A percentile compares a stretch with the other conserved stretches of the same genome.
Conservation (phyloP, 2,797 vertebrate species). For the Pachyuromys duprasi region DNA sequence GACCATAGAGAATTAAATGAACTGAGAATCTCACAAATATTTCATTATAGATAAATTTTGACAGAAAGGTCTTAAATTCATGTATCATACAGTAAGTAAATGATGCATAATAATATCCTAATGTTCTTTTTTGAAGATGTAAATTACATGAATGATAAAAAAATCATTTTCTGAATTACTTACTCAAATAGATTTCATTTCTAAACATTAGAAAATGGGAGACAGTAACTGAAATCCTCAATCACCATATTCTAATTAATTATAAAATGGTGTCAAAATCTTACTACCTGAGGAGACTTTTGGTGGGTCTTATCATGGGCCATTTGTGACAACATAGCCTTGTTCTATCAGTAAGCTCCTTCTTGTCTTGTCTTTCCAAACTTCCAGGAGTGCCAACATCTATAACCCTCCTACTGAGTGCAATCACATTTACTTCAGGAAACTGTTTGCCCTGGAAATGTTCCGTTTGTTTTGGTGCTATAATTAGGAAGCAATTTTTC, state of each 20-base stretch:
- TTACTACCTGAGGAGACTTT: background rate
- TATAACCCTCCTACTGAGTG: background rate
- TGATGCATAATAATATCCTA: background rate
- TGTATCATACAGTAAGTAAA: background rate
- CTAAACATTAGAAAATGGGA: slow-evolving; percentile 10
- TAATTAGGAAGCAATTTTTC: slow-evolving; percentile 43
- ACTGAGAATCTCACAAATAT: background rate
- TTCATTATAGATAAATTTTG: background rate
- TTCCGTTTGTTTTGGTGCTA: slow-evolving; percentile 25
- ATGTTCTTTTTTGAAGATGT: background rate
- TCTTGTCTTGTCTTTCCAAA: slow-evolving; percentile 10
- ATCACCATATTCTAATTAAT: background rate
- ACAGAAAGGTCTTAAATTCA: slow-evolving; percentile 19
- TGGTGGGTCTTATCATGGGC: slow-evolving; percentile 1
- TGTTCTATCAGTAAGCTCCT: slow-evolving; percentile 39
- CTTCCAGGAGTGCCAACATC: slow-evolving; percentile 28
- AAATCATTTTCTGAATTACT: background rate
- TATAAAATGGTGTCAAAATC: background rate
- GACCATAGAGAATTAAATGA: background rate
- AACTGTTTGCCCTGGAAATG: slow-evolving; percentile 60
- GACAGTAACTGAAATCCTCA: background rate
- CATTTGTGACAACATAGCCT: background rate
- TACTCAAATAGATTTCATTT: slow-evolving; percentile 20
- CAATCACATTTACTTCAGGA: slow-evolving; percentile 54
- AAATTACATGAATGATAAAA: background rate